Evolutionary conservation across 2,113 vertebrate genomes (phyloP).

Genomic region (Scartelaos histophorus): DNA sequence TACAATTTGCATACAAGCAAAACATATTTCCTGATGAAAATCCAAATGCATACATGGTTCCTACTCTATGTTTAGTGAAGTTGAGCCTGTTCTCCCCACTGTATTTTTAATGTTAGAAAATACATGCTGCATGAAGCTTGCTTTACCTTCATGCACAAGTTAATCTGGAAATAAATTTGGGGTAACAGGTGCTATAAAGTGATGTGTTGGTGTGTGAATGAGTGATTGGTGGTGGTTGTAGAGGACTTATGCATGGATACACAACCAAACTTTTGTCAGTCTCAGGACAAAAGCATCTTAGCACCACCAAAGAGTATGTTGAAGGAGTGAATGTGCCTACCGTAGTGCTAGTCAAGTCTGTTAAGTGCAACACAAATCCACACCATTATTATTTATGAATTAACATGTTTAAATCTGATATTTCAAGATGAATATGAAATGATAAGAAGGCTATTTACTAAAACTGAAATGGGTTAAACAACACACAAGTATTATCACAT

Average conservation of each 20-base stretch:
- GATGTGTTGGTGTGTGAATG: background rate
- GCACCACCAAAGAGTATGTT: background rate
- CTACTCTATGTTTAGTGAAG: background rate
- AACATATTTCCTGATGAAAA: constrained; percentile 3
- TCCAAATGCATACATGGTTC: constrained; percentile 4
- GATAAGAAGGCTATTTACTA: background rate
- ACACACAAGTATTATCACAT: constrained; percentile 8
- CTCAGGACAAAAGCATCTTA: background rate
- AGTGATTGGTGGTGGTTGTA: background rate
- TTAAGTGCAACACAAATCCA: background rate
- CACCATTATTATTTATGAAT: too few species aligned
- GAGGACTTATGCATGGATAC: background rate
- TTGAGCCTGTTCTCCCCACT: background rate
- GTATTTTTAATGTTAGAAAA: background rate
- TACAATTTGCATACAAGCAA: constrained; percentile 35
- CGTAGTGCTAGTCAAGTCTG: background rate
- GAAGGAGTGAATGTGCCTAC: background rate
- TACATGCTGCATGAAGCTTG: background rate
- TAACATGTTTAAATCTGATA: too few species aligned
- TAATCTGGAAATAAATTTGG: background rate
- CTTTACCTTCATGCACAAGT: background rate
- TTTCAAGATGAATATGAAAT: background rate
- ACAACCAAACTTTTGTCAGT: background rate
- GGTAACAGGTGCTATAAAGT: background rate
- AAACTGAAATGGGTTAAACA: background rate